Conservation (phyloP, 2,888 invertebrate species). For the Stomorhina lunata region DNA sequence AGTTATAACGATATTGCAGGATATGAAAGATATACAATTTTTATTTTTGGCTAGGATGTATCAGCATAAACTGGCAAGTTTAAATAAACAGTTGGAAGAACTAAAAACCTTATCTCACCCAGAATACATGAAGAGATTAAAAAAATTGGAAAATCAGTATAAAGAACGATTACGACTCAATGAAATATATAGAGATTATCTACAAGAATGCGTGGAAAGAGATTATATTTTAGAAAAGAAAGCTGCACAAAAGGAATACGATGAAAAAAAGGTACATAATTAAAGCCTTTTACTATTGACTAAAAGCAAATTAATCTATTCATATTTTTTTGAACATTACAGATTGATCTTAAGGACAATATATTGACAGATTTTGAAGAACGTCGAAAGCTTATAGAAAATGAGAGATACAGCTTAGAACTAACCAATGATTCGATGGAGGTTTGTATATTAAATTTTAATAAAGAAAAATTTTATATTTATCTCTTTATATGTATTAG, state of each 20-base stretch:
- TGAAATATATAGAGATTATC: constrained; percentile 88
- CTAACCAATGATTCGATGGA: constrained; percentile 93
- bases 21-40: no score
- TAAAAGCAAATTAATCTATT: background rate
- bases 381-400: constrained; percentile 92
- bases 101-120: constrained; percentile 92
- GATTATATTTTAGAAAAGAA: constrained; percentile 94
- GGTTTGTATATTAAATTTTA: constrained; percentile 78
- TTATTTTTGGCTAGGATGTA: no score
- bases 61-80: constrained; percentile 92
- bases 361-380: constrained; percentile 95
- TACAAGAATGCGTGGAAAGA: constrained; percentile 91
- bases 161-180: constrained; percentile 90
- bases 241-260: constrained; percentile 94
- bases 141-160: constrained; percentile 89
- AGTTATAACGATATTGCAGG: no score
- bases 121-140: constrained; percentile 90
- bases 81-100: constrained; percentile 94
- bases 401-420: constrained; percentile 93
- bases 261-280: constrained; percentile 89
- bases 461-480: constrained; percentile 23
- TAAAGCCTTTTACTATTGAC: background rate
- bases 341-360: constrained; percentile 90
- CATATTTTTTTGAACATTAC: background rate
- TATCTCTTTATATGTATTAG: constrained; percentile 75